These are phyloP conservation scores for Bombus superbus DNA, from an alignment of 1,140 invertebrate genomes.

Conservation along the genomic window DNA sequence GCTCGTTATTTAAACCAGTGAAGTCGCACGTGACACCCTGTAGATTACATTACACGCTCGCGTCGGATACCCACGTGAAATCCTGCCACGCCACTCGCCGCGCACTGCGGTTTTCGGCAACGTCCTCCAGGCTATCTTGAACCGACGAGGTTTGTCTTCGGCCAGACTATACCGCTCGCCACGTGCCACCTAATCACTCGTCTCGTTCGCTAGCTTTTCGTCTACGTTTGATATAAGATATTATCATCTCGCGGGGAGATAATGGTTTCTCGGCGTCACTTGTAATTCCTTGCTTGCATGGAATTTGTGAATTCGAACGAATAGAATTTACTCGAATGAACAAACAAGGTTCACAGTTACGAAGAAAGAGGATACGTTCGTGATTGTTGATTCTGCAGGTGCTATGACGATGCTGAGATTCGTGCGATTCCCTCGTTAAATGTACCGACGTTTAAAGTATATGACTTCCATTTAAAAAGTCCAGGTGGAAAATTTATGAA, in stretches of 20 bases:
- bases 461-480: too few relatives aligned
- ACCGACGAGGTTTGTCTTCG: background rate
- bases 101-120: constrained; percentile 18
- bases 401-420: too few relatives aligned
- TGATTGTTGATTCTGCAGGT: too few relatives aligned
- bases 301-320: too few relatives aligned
- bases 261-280: background rate
- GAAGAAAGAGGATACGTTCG: too few relatives aligned
- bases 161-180: background rate
- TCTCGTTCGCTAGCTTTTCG: background rate
- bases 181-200: background rate
- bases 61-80: background rate
- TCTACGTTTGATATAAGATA: background rate
- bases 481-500: too few relatives aligned
- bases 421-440: too few relatives aligned
- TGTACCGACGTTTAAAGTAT: too few relatives aligned
- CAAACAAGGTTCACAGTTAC: too few relatives aligned
- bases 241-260: background rate
- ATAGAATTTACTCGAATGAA: too few relatives aligned
- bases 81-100: background rate
- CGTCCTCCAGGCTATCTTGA: background rate
- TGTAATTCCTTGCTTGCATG: too few relatives aligned
- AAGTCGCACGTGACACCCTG: constrained; percentile 25
- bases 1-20: constrained; percentile 45
- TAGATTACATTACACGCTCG: constrained; percentile 40